Percentiles rank a stretch among this genome's conserved stretches.
phyloP scores from a whole-genome alignment of 2,113 vertebrate species.

The Melanostigma gelatinosum region DNA sequence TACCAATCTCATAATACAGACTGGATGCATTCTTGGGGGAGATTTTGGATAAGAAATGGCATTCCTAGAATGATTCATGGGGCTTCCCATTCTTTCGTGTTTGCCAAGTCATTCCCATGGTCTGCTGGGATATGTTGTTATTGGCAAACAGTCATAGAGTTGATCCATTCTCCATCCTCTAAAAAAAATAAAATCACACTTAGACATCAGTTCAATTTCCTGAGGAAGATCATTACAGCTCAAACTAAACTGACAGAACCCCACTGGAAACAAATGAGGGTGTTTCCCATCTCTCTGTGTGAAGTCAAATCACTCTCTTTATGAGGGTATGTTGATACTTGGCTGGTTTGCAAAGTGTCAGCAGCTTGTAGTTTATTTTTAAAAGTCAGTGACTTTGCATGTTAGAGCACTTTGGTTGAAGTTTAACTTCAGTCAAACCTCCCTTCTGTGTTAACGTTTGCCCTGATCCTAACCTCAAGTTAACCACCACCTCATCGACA shows the following conservation, averaged over 20 bases:
- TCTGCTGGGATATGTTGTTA: conserved; percentile 42
- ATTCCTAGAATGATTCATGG: conserved; percentile 58
- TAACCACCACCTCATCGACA: conserved; percentile 1
- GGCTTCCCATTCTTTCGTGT: conserved; percentile 54
- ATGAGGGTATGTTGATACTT: neutral
- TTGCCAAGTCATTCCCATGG: conserved; percentile 39
- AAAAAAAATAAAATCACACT: conserved; percentile 9
- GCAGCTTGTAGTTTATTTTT: neutral
- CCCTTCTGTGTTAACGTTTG: conserved; percentile 2
- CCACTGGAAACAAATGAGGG: conserved; percentile 3
- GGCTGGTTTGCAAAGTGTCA: conserved; percentile 17
- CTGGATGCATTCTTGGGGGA: conserved; percentile 21
- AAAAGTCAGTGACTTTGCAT: conserved; percentile 27
- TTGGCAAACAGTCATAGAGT: conserved; percentile 51
- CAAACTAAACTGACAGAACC: neutral
- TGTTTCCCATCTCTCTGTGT: conserved; percentile 7
- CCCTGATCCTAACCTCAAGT: neutral
- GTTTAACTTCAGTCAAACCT: conserved; percentile 13
- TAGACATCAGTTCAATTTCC: conserved; percentile 22
- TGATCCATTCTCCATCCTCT: conserved; percentile 41
- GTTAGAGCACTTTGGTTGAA: conserved; percentile 4
- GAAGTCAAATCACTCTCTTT: conserved; percentile 13
- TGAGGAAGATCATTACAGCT: conserved; percentile 10
- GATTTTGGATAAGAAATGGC: conserved; percentile 35
- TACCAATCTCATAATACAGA: conserved; percentile 28